Base-by-base conservation (phyloP, 92 coral and sea anemone species). In the Epizoanthus stellaris region DNA sequence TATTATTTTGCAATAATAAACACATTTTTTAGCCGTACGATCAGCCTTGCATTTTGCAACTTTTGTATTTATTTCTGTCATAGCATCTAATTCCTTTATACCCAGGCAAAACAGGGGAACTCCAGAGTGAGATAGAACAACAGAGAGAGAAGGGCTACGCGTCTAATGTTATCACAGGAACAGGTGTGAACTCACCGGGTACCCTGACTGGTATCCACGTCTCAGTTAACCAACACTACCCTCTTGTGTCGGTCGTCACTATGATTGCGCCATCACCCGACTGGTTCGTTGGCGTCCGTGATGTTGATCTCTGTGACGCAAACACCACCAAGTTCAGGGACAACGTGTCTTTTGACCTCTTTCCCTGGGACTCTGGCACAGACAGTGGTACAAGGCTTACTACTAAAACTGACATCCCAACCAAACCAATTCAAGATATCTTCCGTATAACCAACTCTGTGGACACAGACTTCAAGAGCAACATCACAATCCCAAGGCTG, bases 201-300 rank as follows among this genome's bases (percentile, higher is more conserved):
- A 59, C 69, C 9, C 23, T 30, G 36, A 21, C 6, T 1, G 67
- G 45, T 16, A 21, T 21, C 16, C 0, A 82, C 38, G 71, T 82
- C 64, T 49, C 56, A 34, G 86, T 82, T 42, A 82, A 68, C 86
- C 19, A 43, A 4, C 53, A 72, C 16, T 72, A 72, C 64, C 81
- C 87, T 20, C 87, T 84, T 4, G 87, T 84, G 53, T 84, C 87
- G 23, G 77, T 39, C 19, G 65, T 84, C 6, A 70, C 87, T 64
- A 84, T 84, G 86, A 82, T 82, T 12, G 86, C 86, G 11, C 87
- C 87, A 42, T 84, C 81, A 72, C 87, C 87, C 3, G 87, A 84
- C 52, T 84, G 87, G 87, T 84, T 84, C 72, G 72, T 72, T 59
- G 81, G 81, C 34, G 81, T 72, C 2, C 73, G 6, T 25, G 87